phyloP scores from a whole-genome alignment of 2,888 invertebrate species.

The Labia minor region DNA sequence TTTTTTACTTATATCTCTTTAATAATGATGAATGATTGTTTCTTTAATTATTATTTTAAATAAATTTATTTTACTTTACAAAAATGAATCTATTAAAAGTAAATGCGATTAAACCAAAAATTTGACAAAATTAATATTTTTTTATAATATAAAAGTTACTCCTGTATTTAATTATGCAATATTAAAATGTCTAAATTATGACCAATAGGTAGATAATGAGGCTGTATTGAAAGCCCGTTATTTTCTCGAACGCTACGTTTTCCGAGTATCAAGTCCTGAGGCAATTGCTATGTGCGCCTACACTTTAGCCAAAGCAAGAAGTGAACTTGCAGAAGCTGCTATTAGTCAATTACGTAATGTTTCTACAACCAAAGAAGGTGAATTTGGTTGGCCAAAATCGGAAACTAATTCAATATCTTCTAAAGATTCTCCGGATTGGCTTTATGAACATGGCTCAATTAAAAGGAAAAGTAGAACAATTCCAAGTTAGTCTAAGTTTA shows the following conservation, averaged over 20 bases:
- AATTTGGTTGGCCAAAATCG: slow-evolving; percentile 52
- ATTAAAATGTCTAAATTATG: too few species aligned
- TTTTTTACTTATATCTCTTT: too few species aligned
- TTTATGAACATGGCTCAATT: slow-evolving; percentile 42
- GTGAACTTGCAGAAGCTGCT: slow-evolving; percentile 46
- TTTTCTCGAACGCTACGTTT: slow-evolving; percentile 47
- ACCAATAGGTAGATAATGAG: slow-evolving; percentile 42
- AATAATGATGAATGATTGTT: too few species aligned
- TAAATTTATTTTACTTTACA: too few species aligned
- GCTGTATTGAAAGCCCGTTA: slow-evolving; percentile 44
- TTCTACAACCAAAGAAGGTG: slow-evolving; percentile 55
- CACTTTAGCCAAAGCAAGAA: slow-evolving; percentile 46
- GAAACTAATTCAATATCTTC: background rate
- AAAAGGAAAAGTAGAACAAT: slow-evolving; percentile 45
- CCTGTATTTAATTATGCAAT: too few species aligned
- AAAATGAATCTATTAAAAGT: too few species aligned
- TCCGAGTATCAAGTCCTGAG: slow-evolving; percentile 46
- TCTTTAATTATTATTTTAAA: too few species aligned
- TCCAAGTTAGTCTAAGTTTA: slow-evolving; percentile 30
- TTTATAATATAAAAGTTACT: too few species aligned
- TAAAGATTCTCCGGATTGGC: slow-evolving; percentile 23
- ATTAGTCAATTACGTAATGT: slow-evolving; percentile 47
- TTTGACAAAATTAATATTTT: too few species aligned
- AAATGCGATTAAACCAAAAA: too few species aligned
- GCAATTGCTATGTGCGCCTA: slow-evolving; percentile 49